Base-by-base conservation (phyloP, 2,113 vertebrate species). In the Pachypanchax playfairii region DNA sequence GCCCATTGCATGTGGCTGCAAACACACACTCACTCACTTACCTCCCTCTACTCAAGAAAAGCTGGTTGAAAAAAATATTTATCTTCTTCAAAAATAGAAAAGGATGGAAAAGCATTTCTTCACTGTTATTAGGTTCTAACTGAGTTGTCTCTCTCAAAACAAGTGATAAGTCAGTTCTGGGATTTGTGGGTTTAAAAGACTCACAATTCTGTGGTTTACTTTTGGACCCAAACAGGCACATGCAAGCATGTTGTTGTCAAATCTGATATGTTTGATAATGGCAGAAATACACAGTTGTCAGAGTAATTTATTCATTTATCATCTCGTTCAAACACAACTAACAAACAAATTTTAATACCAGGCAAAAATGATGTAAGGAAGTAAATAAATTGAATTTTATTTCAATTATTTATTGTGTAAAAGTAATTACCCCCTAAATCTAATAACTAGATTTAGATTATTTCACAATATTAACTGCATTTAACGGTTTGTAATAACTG, bases 1-100 rank as follows among this genome's bases (percentile, higher is more conserved):
- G 84, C 73, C 72, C 74, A 75, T 52, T 60, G 65, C 47, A 60
- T 62, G 39, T 60, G 50, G 38, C 5, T n/a, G 1, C 51, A 29
- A 60, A 35, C 36, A 17, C 36, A 29, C 26, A 43, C 48, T 25
- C 36, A 43, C 1, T 14, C 57, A 28, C 12, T 4, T 42, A 11
- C 20, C 55, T 41, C 28, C 2, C n/a, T n/a, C n/a, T n/a, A n/a
- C n/a, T n/a, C n/a, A n/a, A n/a, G n/a, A n/a, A n/a, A n/a, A n/a
- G n/a, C n/a, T n/a, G n/a, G n/a, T n/a, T n/a, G n/a, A n/a, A n/a
- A n/a, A n/a, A n/a, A n/a, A 3, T 35, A 38, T 67, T 10, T n/a
- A 65, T 38, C 20, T 57, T 83, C 35, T 75, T 71, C 13, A 56
- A 44, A 36, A 59, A 3, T 14, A 47, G 50, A 64, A 78, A 59